Evolutionary conservation across 2,113 vertebrate genomes (phyloP).

Genomic region (Pterocles orientalis): DNA sequence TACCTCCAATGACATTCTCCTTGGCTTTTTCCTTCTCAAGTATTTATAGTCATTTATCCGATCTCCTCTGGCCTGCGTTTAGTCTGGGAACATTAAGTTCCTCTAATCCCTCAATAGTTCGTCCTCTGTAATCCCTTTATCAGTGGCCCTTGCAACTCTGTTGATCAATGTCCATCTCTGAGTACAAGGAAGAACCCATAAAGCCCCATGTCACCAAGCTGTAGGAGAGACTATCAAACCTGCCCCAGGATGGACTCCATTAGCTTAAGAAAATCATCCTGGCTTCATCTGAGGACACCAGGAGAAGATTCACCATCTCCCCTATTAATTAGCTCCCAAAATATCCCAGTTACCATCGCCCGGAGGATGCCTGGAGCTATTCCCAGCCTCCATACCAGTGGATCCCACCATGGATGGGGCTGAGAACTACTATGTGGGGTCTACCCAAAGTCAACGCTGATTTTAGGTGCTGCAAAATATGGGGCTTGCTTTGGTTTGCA

Average conservation of each 20-base stretch:
- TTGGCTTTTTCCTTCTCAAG: not conserved
- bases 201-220: not conserved
- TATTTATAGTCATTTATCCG: not conserved
- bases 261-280: not conserved
- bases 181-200: not conserved
- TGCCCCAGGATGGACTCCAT: not conserved
- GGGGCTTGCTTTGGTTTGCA: not conserved
- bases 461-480: not conserved
- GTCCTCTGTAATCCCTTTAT: not conserved
- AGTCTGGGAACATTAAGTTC: not conserved
- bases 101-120: not conserved
- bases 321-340: not conserved
- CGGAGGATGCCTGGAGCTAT: not conserved
- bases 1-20: not conserved
- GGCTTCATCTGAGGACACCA: not conserved
- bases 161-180: not conserved
- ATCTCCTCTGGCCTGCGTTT: not conserved
- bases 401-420: not conserved
- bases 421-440: not conserved
- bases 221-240: not conserved
- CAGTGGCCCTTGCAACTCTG: not conserved
- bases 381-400: rapidly evolving
- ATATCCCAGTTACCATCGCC: not conserved
- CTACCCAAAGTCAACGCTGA: not conserved
- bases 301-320: not conserved